phyloP scores from a whole-genome alignment of 2,113 vertebrate genomes.

The Phalacrocorax aristotelis region DNA sequence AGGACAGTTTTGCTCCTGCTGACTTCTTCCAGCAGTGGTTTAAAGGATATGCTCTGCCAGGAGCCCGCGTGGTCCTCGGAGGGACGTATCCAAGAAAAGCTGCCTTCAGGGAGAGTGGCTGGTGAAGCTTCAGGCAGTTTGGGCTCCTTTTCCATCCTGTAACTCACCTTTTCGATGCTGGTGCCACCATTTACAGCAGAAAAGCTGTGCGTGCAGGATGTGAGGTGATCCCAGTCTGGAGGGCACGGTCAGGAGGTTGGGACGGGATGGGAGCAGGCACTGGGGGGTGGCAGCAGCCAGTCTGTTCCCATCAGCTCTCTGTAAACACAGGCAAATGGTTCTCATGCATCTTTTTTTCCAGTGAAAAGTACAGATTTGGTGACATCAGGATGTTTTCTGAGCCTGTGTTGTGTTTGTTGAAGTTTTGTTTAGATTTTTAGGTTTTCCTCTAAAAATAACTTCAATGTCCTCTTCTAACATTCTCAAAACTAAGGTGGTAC shows the following conservation, averaged over 20 bases:
- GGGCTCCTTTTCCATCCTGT: background rate
- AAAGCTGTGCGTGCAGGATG: background rate
- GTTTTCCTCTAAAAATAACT: background rate
- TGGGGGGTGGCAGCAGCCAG: background rate
- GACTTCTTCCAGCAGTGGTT: background rate
- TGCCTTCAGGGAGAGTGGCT: background rate
- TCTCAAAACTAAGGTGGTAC: background rate
- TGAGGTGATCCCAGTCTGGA: background rate
- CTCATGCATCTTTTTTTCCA: background rate
- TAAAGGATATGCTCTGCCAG: background rate
- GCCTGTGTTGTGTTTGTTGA: background rate
- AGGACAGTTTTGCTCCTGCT: background rate
- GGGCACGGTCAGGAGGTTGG: background rate
- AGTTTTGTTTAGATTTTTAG: background rate
- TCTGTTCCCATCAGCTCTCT: background rate
- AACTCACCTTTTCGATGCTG: background rate
- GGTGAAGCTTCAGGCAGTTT: background rate
- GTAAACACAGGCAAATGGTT: background rate
- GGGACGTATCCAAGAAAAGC: background rate
- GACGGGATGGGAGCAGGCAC: background rate
- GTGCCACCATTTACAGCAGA: background rate
- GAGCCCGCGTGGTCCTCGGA: background rate
- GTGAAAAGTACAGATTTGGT: background rate
- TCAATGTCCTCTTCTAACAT: background rate
- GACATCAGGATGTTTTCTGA: background rate